Evolutionary conservation across 2,888 invertebrate genomes (phyloP).

Genomic region (Anorthoa munda): DNA sequence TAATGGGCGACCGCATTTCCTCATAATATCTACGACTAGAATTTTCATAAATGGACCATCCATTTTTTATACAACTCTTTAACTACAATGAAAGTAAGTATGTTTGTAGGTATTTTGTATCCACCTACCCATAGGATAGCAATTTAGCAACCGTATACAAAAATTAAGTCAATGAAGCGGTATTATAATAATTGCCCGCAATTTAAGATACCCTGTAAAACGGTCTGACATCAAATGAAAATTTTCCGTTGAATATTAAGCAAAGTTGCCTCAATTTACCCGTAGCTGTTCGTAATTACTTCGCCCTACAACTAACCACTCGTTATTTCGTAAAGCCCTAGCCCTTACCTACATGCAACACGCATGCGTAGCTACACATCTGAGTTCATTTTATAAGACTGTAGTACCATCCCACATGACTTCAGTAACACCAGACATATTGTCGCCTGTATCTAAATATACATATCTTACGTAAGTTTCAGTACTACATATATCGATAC

Average conservation of each 20-base stretch:
- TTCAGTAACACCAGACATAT: conserved; percentile 65
- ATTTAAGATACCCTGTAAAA: conserved; percentile 43
- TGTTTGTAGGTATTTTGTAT: neutral
- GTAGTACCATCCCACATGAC: conserved; percentile 14
- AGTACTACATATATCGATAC: conserved; percentile 61
- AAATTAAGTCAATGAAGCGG: conserved; percentile 43
- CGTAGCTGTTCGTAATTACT: conserved; percentile 41
- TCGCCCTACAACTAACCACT: conserved; percentile 49
- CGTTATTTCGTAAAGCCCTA: conserved; percentile 32
- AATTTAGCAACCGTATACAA: conserved; percentile 19
- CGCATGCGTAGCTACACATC: conserved; percentile 4
- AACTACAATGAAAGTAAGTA: no score
- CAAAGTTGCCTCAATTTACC: conserved; percentile 59
- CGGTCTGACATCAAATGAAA: conserved; percentile 49
- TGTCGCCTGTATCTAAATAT: conserved; percentile 74
- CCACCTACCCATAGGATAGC: neutral
- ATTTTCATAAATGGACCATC: neutral
- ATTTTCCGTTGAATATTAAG: conserved; percentile 54
- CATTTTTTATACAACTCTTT: neutral
- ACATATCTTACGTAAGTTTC: conserved; percentile 67
- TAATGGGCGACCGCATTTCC: no score
- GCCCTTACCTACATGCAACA: neutral
- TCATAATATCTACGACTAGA: no score
- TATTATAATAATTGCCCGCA: conserved; percentile 54
- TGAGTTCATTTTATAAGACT: neutral